phyloP scores from a whole-genome alignment of 1,140 invertebrate genomes.

The Bombus confusus region DNA sequence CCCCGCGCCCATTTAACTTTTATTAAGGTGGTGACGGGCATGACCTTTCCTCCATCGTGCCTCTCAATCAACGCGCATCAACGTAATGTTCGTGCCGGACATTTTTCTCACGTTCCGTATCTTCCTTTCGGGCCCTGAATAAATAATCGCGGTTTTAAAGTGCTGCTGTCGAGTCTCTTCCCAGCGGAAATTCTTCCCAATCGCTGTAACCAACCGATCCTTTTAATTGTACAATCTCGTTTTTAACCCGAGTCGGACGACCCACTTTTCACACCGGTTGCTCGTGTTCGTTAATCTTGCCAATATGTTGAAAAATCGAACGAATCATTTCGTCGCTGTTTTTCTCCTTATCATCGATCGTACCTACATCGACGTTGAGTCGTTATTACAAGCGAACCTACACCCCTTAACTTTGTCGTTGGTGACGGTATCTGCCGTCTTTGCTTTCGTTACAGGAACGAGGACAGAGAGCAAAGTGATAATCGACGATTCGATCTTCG shows the following conservation, averaged over 20 bases:
- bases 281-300: not conserved
- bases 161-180: too few relatives aligned
- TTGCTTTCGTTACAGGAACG: too few relatives aligned
- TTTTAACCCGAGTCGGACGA: conserved; percentile 2
- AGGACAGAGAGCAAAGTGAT: too few relatives aligned
- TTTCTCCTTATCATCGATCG: too few relatives aligned
- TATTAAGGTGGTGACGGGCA: conserved; percentile 61
- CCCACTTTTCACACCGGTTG: not conserved
- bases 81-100: conserved; percentile 40
- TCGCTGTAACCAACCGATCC: not conserved
- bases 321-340: not conserved
- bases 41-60: conserved; percentile 55
- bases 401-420: too few relatives aligned
- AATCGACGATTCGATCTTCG: too few relatives aligned
- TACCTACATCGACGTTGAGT: too few relatives aligned
- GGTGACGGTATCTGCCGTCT: too few relatives aligned
- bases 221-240: not conserved
- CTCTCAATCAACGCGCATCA: conserved; percentile 52
- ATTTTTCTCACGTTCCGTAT: conserved; percentile 64
- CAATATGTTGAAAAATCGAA: not conserved
- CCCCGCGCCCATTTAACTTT: conserved; percentile 61
- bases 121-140: conserved; percentile 16
- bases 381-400: too few relatives aligned
- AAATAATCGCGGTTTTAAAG: not conserved
- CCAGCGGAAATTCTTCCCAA: too few relatives aligned